Percentiles rank a stretch among this genome's conserved stretches.
These are phyloP conservation scores for Lethrus apterus DNA, from an alignment of 1,140 invertebrate genomes.

Conservation along the genomic window DNA sequence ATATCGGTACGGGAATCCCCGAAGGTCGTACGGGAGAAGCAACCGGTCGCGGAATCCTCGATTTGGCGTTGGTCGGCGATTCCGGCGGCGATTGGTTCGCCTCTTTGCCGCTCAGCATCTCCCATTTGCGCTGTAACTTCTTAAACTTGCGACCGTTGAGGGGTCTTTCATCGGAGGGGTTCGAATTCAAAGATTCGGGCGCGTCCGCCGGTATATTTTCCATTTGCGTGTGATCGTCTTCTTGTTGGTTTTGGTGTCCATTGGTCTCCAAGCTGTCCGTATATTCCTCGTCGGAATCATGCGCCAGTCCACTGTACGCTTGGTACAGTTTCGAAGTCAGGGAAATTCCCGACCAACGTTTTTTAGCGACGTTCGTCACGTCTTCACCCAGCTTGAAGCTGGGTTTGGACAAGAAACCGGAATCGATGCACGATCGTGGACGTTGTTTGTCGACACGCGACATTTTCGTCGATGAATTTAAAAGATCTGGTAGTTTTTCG, in stretches of 20 bases:
- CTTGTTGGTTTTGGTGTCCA: not conserved
- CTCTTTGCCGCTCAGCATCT: constrained; percentile 57
- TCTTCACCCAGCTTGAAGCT: constrained; percentile 48
- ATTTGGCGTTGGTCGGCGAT: constrained; percentile 48
- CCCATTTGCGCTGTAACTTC: constrained; percentile 79
- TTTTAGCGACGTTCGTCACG: constrained; percentile 50
- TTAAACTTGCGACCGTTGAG: constrained; percentile 53
- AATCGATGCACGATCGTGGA: constrained; percentile 61
- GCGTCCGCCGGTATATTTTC: constrained; percentile 35
- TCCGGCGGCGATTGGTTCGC: constrained; percentile 38
- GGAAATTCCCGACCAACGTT: constrained; percentile 66
- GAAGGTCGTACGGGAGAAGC: constrained; percentile 51
- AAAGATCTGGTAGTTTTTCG: constrained; percentile 45
- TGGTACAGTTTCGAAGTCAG: constrained; percentile 62
- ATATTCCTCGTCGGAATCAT: constrained; percentile 63
- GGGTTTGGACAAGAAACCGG: constrained; percentile 42
- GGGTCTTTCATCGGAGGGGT: constrained; percentile 39
- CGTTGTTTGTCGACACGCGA: constrained; percentile 50
- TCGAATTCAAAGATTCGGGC: constrained; percentile 37
- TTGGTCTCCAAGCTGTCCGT: constrained; percentile 61
- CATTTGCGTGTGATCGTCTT: constrained; percentile 1
- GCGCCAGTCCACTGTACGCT: constrained; percentile 59
- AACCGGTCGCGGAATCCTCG: constrained; percentile 64
- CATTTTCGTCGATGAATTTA: constrained; percentile 49
- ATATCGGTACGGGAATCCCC: constrained; percentile 33